Evolutionary conservation across 2,797 vertebrate genomes (phyloP), one percentile per base, ranked within the genome.

Genomic region (Parauchenoglanis punctatus): DNA sequence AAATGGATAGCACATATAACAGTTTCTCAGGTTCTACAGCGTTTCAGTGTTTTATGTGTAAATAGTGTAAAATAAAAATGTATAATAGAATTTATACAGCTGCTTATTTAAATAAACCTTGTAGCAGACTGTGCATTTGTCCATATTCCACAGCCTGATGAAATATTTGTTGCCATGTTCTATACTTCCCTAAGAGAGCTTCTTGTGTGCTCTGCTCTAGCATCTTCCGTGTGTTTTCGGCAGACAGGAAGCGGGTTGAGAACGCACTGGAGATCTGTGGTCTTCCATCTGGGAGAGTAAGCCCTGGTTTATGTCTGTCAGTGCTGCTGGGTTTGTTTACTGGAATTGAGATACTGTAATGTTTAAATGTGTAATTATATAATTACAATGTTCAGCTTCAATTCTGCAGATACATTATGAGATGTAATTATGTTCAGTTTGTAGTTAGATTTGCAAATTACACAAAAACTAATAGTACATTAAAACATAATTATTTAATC

Each of bases 171-270:
- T 63, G 65, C 25, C 3, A n/a, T 81, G 70, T 87, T 17, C 58
- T 54, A 12, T 15, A 83, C 61, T 67, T 83, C 8, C 46, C 59
- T 82, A 81, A 81, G 59, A 67, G 70, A 58, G 44, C 46, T 28
- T 59, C 87, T 85, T 90, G 81, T 88, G 54, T 92, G 73, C 88
- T 87, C 92, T 70, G 0, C 89, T 92, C 52, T 94, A 99, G 98
- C 93, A 96, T 99, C 91, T 98, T 97, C 93, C 97, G 98, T 91
- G 93, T 98, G 92, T 98, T 98, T 93, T 98, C 97, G 7, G 96
- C 97, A 52, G 98, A 99, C 94, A 97, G 98, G 93, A 99, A 99
- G 89, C 95, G 98, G 73, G 97, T 99, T 61, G 98, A 99, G 94
- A 99, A 97, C 0, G 98, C 98, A 0, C 91, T 99, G 93, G 98